Evolutionary conservation across 2,797 vertebrate species (phyloP).

Genomic region (Alcedo quadribrachys): DNA sequence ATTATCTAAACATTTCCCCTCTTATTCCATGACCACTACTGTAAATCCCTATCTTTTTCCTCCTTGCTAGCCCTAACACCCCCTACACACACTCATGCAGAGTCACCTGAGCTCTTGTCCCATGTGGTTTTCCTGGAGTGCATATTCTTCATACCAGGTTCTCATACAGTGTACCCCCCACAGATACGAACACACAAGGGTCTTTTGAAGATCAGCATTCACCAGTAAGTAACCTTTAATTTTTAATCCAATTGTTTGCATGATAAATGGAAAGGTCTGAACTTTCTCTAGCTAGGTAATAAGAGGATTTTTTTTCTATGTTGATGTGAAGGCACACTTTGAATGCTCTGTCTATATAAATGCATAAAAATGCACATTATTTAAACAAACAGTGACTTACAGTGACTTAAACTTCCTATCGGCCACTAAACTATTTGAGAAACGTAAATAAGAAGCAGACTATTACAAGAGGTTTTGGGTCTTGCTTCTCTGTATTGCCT

Average conservation of each 20-base stretch:
- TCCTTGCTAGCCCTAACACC: background rate
- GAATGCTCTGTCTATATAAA: background rate
- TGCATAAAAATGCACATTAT: background rate
- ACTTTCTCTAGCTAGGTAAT: background rate
- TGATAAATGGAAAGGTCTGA: background rate
- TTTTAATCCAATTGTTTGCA: background rate
- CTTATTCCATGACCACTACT: background rate
- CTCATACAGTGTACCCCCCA: background rate
- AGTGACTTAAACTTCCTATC: background rate
- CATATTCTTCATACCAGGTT: background rate
- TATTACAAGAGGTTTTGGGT: background rate
- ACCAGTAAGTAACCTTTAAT: background rate
- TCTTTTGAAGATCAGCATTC: background rate
- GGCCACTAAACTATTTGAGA: background rate
- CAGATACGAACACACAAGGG: background rate
- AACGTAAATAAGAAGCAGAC: background rate
- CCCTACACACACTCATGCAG: accelerated
- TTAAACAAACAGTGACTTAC: background rate
- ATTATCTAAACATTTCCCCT: background rate
- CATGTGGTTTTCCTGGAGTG: background rate
- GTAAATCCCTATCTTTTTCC: background rate
- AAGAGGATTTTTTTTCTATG: background rate
- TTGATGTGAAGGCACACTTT: background rate
- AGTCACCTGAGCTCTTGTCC: background rate
- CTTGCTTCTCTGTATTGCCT: background rate